These are phyloP conservation scores for Drosophila atripex DNA, from an alignment of 2,888 invertebrate species.

Conservation along the genomic window DNA sequence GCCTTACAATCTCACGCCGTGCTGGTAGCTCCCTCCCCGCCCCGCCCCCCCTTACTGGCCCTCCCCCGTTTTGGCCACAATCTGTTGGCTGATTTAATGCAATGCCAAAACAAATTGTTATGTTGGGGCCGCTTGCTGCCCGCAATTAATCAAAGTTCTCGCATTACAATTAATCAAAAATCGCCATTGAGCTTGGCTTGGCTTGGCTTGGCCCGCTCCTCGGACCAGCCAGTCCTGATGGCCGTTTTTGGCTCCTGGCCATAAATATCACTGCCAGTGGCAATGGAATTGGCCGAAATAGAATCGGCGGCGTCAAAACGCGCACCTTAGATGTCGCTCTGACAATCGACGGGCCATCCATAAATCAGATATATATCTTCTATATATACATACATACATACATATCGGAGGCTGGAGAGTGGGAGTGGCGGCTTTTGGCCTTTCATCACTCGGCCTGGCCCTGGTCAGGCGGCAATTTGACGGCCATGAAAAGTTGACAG, in stretches of 20 bases:
- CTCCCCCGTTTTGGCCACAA: background rate
- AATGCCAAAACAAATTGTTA: constrained; percentile 77
- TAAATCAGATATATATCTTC: constrained; percentile 54
- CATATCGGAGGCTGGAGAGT: constrained; percentile 4
- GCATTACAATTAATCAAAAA: constrained; percentile 78
- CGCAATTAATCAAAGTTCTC: constrained; percentile 75
- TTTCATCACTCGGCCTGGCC: constrained; percentile 52
- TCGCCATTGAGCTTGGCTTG: constrained; percentile 30
- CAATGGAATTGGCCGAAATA: constrained; percentile 54
- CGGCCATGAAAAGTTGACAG: constrained; percentile 75
- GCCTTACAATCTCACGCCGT: constrained; percentile 66
- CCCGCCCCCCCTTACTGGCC: no score
- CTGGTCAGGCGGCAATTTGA: constrained; percentile 71
- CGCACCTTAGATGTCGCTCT: constrained; percentile 71
- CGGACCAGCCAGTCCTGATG: background rate
- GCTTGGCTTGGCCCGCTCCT: background rate
- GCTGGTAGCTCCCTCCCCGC: background rate
- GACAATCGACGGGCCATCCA: constrained; percentile 56
- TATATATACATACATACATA: no score
- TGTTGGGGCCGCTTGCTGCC: constrained; percentile 59
- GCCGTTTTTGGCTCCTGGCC: constrained; percentile 31
- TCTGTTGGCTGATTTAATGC: constrained; percentile 69
- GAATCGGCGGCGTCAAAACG: constrained; percentile 77
- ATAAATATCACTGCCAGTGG: constrained; percentile 66
- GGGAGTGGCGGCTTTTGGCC: constrained; percentile 58